phyloP scores from a whole-genome alignment of 1,140 invertebrate species.

The Drosophila truncata region DNA sequence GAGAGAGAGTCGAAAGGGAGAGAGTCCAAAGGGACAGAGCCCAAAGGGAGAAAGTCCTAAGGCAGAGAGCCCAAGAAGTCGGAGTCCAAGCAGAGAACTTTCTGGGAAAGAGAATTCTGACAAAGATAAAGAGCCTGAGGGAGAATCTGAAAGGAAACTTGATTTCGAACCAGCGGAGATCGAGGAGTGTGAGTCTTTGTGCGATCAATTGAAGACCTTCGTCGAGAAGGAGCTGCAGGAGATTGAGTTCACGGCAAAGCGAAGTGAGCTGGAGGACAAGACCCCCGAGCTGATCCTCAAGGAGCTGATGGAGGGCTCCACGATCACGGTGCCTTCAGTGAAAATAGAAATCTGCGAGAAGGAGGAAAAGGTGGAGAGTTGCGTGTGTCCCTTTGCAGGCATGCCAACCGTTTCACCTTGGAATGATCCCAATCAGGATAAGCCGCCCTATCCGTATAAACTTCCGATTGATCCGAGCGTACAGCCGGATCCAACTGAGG shows the following conservation, averaged over 20 bases:
- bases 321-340: not conserved
- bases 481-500: not conserved
- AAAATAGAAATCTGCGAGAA: not conserved
- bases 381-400: slow-evolving; percentile 5
- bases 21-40: no score
- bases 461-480: slow-evolving; percentile 11
- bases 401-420: slow-evolving; percentile 11
- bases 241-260: not conserved
- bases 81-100: no score
- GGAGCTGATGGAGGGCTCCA: slow-evolving; percentile 17
- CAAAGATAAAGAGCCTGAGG: no score
- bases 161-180: no score
- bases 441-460: slow-evolving; percentile 1
- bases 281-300: not conserved
- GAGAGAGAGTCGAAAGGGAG: no score
- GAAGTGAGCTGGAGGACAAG: not conserved
- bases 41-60: no score
- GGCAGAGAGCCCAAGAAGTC: no score
- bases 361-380: not conserved
- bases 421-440: not conserved
- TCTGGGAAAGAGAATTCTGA: no score
- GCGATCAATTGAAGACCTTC: slow-evolving; percentile 8
- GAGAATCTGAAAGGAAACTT: no score
- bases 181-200: not conserved
- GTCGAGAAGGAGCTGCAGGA: slow-evolving; percentile 15